Base-by-base conservation (phyloP, 2,888 invertebrate species). In the Chloroclysta siterata region DNA sequence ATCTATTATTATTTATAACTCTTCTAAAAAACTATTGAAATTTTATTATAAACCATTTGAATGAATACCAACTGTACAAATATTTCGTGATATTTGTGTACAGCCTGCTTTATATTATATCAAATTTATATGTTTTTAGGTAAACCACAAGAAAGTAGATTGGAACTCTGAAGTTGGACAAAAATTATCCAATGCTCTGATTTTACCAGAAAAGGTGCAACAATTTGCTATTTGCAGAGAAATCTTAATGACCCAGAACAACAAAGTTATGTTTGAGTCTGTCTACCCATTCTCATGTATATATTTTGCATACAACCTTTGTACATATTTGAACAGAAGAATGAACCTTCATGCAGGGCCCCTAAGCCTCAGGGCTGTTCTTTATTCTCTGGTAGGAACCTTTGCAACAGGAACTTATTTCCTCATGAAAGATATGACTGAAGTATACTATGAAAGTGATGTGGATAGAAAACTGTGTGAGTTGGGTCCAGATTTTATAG, bases 181-280 rank as follows among this genome's bases (percentile, higher is more conserved):
- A 71, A 83, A 94, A 60, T 88, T 98, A 50, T 85, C 95, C 54
- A 87, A 96, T 13, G 94, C 97, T 0, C 79, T 97, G 33, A 84
- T 97, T 3, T 80, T 98, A n/a, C 95, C 96, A 13, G 96, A 97
- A 68, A 94, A 95, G 67, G 97, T 97, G 10, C 95, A 97, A 82
- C 93, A 96, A 65, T 98, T 97, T 91, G 97, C 96, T 0, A 94
- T 98, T 29, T 97, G 97, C 62, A 94, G 95, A 72, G 95, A 97
- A 84, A 94, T 98, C 56, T 81, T 95, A 62, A 94, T 95, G 86
- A 82, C 94, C 2, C 93, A 94, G 67, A 94, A 94, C 44, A 84
- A 94, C 63, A 94, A 95, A 78, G 83, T 95, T 2, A 82, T 94
- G 0, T 78, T 94, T 51, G 95, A 96, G 68, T 92, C 94, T 0